These are phyloP conservation scores for Musca domestica DNA, from an alignment of 1,140 invertebrate genomes.

Conservation along the genomic window DNA sequence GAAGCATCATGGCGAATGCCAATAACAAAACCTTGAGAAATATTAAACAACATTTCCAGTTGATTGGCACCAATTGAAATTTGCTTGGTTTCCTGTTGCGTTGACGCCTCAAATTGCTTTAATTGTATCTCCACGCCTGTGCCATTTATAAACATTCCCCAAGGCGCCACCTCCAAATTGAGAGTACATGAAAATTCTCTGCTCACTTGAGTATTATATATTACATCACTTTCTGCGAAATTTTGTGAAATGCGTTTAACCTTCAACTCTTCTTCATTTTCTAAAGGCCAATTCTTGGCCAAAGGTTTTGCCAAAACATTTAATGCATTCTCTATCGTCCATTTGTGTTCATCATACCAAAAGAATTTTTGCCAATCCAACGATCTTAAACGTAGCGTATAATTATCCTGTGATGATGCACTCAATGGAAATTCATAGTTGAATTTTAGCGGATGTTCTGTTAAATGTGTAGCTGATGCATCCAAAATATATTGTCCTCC, in stretches of 20 bases:
- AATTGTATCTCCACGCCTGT: constrained; percentile 57
- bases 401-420: not conserved
- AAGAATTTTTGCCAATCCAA: constrained; percentile 52
- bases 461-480: constrained; percentile 43
- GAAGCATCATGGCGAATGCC: constrained; percentile 28
- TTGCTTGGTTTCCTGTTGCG: not conserved
- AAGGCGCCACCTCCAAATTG: constrained; percentile 70
- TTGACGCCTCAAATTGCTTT: constrained; percentile 35
- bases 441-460: constrained; percentile 39
- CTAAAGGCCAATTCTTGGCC: constrained; percentile 36
- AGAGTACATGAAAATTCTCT: constrained; percentile 64
- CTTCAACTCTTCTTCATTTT: constrained; percentile 39
- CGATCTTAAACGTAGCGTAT: constrained; percentile 33
- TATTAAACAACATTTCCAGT: constrained; percentile 38
- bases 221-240: constrained; percentile 28
- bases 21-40: constrained; percentile 34
- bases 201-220: constrained; percentile 34
- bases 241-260: constrained; percentile 28
- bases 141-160: constrained; percentile 72
- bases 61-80: constrained; percentile 27
- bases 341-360: constrained; percentile 36
- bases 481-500: constrained; percentile 33
- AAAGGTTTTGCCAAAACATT: constrained; percentile 29
- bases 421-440: not conserved
- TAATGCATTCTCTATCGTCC: constrained; percentile 39